Percentiles rank a stretch among this genome's conserved stretches.
Evolutionary conservation across 30 jellyfish, hydroid and myxozoan species (phyloP).

Genomic region (Nemopilema nomurai): DNA sequence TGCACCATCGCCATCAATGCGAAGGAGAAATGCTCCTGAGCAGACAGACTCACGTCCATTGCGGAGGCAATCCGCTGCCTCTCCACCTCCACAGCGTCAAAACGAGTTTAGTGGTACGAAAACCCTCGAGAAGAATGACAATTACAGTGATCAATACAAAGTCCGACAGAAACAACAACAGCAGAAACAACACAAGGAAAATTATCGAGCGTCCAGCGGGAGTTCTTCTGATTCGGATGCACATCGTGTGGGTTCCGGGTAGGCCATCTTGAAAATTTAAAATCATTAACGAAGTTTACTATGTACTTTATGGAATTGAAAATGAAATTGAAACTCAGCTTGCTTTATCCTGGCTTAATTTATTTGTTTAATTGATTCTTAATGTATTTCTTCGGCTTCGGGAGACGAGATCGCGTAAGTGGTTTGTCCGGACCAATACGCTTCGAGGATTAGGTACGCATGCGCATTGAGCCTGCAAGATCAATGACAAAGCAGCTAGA

Average conservation of each 20-base stretch:
- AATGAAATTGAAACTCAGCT: no score
- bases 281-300: not conserved
- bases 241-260: constrained; percentile 61
- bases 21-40: constrained; percentile 38
- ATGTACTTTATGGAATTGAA: not conserved
- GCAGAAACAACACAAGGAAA: constrained; percentile 11
- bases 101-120: constrained; percentile 21
- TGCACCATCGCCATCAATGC: constrained; percentile 56
- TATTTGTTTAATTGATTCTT: no score
- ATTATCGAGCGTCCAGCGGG: constrained; percentile 59
- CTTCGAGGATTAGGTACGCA: no score
- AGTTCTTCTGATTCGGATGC: constrained; percentile 73
- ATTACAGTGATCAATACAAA: constrained; percentile 11
- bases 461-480: no score
- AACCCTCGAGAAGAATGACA: constrained; percentile 15
- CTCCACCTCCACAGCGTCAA: constrained; percentile 64
- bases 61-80: constrained; percentile 53
- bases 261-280: constrained; percentile 14
- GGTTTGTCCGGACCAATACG: no score
- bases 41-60: constrained; percentile 34
- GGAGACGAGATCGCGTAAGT: no score
- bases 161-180: constrained; percentile 29
- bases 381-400: no score
- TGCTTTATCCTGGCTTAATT: no score
- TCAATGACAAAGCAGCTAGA: no score